Percentiles rank a stretch among this genome's conserved stretches.
Conservation (phyloP, 2,888 invertebrate species). For the Tetranychus piercei region DNA sequence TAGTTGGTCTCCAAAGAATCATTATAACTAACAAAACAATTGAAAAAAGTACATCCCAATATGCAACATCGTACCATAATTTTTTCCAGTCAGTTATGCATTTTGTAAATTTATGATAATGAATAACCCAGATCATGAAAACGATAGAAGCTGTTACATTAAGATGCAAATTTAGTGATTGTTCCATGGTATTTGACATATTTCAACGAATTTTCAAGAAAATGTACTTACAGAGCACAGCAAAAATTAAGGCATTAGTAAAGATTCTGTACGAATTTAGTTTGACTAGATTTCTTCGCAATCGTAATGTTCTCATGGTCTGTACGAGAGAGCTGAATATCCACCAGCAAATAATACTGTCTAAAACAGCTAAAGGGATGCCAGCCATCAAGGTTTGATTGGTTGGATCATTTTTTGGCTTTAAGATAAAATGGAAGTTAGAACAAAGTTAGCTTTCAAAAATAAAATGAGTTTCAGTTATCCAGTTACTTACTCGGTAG, state of each 20-base stretch:
- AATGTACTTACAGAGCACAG: constrained; percentile 44
- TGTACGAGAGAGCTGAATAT: constrained; percentile 49
- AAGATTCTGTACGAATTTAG: constrained; percentile 74
- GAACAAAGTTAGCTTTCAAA: constrained; percentile 13
- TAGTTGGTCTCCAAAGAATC: constrained; percentile 84
- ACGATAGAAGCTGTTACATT: constrained; percentile 50
- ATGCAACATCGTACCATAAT: constrained; percentile 82
- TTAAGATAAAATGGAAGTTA: constrained; percentile 29
- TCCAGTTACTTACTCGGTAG: constrained; percentile 32
- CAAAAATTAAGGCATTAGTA: constrained; percentile 77
- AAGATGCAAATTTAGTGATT: not conserved
- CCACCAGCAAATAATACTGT: constrained; percentile 68
- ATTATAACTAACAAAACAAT: constrained; percentile 71
- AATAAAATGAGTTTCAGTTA: not conserved
- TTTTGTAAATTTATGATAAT: constrained; percentile 35
- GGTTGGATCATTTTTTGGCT: constrained; percentile 44
- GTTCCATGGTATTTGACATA: not conserved
- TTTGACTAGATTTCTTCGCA: constrained; percentile 75
- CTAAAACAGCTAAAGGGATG: constrained; percentile 58
- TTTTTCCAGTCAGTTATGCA: constrained; percentile 58
- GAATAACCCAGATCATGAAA: constrained; percentile 82
- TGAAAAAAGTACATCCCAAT: constrained; percentile 84
- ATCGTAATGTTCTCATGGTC: constrained; percentile 67
- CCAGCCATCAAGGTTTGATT: constrained; percentile 53
- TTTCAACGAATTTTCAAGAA: not conserved